Evolutionary conservation across 2,888 invertebrate species (phyloP).

Genomic region (Drosophila birchii): DNA sequence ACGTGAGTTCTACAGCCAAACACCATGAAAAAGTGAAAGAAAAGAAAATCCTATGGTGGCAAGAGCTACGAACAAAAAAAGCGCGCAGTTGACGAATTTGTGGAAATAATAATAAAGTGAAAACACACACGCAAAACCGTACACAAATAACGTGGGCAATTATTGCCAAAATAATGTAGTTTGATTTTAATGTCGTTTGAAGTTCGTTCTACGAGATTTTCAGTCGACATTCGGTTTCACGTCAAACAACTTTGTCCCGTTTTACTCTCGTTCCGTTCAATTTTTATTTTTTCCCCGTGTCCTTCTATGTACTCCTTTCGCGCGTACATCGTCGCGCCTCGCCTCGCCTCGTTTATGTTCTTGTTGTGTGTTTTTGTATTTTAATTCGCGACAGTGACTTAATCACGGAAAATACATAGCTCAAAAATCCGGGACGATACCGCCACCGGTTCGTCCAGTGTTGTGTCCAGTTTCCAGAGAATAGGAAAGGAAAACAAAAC

Average conservation of each 20-base stretch:
- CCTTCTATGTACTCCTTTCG: constrained; percentile 6
- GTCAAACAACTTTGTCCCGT: constrained; percentile 6
- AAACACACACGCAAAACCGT: constrained; percentile 4
- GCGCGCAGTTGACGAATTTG: constrained; percentile 26
- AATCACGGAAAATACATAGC: background rate
- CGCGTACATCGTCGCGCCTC: constrained; percentile 1
- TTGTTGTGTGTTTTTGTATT: constrained; percentile 9
- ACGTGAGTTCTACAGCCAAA: constrained; percentile 2
- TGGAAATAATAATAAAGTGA: constrained; percentile 8
- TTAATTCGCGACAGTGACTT: background rate
- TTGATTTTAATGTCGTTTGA: constrained; percentile 24
- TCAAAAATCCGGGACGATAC: background rate
- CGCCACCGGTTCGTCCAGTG: constrained; percentile 5
- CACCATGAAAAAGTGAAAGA: background rate
- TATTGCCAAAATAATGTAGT: constrained; percentile 15
- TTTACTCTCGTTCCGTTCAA: constrained; percentile 22
- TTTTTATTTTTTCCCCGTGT: constrained; percentile 23
- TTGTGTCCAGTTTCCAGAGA: background rate
- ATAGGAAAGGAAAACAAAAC: constrained; percentile 16
- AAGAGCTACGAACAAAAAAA: constrained; percentile 1
- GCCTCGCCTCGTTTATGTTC: background rate
- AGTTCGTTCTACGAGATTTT: background rate
- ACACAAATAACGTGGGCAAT: constrained; percentile 13
- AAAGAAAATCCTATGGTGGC: background rate
- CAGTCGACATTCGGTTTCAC: constrained; percentile 5